Percentiles rank a stretch among this genome's conserved stretches.
Conservation (phyloP, 2,797 vertebrate species). For the Podargus strigoides region DNA sequence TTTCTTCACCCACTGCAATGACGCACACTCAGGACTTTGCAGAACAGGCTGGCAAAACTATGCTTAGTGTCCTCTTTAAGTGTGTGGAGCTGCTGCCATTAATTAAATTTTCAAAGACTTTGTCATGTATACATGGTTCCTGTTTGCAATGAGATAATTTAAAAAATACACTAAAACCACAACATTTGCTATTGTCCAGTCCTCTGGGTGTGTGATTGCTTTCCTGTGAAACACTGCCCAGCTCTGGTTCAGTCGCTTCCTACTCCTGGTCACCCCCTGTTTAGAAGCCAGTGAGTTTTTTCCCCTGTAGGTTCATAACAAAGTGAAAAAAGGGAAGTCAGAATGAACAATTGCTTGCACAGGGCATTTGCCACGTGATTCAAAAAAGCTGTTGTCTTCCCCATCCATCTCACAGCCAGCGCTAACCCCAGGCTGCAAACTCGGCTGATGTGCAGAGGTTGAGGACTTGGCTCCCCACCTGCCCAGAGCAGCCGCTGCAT, state of each 20-base stretch:
- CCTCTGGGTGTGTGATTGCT: not conserved
- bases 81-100: not conserved
- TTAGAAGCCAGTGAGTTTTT: not conserved
- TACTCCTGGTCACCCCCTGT: not conserved
- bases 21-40: not conserved
- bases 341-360: not conserved
- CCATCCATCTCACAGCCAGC: not conserved
- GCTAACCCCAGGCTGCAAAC: not conserved
- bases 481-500: fast-evolving
- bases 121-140: not conserved
- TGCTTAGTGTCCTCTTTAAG: not conserved
- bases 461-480: not conserved
- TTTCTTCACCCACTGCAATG: not conserved
- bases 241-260: not conserved
- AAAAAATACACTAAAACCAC: not conserved
- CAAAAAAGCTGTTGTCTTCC: not conserved
- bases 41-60: not conserved
- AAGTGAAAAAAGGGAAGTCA: not conserved
- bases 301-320: not conserved
- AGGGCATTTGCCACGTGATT: not conserved
- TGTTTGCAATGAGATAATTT: not conserved
- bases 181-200: not conserved
- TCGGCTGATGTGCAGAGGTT: fast-evolving
- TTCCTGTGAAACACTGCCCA: not conserved
- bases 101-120: not conserved